Percentiles rank a stretch among this genome's conserved stretches.
Evolutionary conservation across 37 sponge, comb jelly and placozoan genomes (phyloP).

Genomic region (Cladorhizidae sp.): DNA sequence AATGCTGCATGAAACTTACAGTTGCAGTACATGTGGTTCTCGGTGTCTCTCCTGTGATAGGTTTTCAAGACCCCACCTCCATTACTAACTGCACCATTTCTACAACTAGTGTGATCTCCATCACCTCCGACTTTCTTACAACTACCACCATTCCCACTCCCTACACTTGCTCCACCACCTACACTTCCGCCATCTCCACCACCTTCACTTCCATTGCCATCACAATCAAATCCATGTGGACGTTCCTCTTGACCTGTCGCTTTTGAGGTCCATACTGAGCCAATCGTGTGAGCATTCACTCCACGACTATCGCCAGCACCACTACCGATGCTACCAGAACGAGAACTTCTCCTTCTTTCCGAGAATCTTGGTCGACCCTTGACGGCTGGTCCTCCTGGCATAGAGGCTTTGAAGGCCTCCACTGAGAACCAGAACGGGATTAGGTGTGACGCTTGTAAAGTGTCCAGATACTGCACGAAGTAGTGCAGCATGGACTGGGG

Average conservation of each 20-base stretch:
- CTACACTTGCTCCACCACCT: too few relatives aligned
- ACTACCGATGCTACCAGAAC: too few relatives aligned
- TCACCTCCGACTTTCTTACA: too few relatives aligned
- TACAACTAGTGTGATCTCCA: too few relatives aligned
- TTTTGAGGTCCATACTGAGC: not conserved
- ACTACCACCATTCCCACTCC: too few relatives aligned
- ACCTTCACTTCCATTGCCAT: not conserved
- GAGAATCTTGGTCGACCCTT: not conserved
- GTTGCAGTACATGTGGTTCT: not conserved
- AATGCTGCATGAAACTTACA: slow-evolving; percentile 4
- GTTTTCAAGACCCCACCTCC: too few relatives aligned
- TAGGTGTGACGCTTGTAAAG: slow-evolving; percentile 22
- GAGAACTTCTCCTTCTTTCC: not conserved
- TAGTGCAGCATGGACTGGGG: slow-evolving; percentile 58
- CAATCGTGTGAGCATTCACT: not conserved
- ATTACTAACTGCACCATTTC: too few relatives aligned
- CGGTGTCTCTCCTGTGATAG: not conserved
- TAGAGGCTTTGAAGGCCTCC: slow-evolving; percentile 48
- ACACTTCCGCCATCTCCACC: too few relatives aligned
- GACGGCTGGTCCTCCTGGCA: too few relatives aligned
- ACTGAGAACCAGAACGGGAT: slow-evolving; percentile 75
- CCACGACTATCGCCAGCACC: too few relatives aligned
- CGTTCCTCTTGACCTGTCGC: not conserved
- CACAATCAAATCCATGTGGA: not conserved
- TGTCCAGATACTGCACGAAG: slow-evolving; percentile 72